Percentiles rank a stretch among this genome's conserved stretches.
Conservation (phyloP, 2,797 vertebrate species). For the Mormyrops attenuatus region DNA sequence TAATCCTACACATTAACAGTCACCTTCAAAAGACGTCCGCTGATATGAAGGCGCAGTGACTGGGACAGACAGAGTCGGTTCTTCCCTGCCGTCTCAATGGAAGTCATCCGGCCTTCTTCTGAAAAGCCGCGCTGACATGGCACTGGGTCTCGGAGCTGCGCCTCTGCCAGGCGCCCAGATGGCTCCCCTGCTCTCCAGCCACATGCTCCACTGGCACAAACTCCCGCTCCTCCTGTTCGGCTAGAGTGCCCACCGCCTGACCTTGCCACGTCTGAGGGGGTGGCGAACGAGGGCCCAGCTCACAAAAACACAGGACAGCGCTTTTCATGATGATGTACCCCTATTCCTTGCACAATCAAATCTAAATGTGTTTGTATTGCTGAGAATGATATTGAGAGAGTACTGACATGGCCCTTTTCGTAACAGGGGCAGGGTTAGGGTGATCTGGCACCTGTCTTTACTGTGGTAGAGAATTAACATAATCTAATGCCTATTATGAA, state of each 20-base stretch:
- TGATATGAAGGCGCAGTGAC: background rate
- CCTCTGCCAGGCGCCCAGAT: constrained; percentile 4
- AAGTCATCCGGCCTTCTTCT: constrained; percentile 2
- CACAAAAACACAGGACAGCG: background rate
- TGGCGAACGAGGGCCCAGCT: background rate
- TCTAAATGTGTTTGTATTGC: background rate
- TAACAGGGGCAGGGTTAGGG: background rate
- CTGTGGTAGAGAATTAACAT: background rate
- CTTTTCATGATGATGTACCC: background rate
- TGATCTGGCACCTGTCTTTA: background rate
- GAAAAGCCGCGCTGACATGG: background rate
- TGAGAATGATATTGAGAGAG: background rate
- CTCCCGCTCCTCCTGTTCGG: background rate
- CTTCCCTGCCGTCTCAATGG: background rate
- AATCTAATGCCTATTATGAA: background rate
- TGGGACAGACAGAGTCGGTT: background rate
- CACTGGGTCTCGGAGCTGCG: background rate
- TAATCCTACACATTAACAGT: background rate
- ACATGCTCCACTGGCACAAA: constrained; percentile 2
- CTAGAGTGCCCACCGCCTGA: background rate
- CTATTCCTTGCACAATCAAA: background rate
- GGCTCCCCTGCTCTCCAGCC: background rate
- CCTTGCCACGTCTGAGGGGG: background rate
- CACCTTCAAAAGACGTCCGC: background rate
- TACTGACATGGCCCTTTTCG: background rate